These are phyloP conservation scores for Chloebia gouldiae DNA, from an alignment of 2,113 vertebrate genomes.

Conservation along the genomic window DNA sequence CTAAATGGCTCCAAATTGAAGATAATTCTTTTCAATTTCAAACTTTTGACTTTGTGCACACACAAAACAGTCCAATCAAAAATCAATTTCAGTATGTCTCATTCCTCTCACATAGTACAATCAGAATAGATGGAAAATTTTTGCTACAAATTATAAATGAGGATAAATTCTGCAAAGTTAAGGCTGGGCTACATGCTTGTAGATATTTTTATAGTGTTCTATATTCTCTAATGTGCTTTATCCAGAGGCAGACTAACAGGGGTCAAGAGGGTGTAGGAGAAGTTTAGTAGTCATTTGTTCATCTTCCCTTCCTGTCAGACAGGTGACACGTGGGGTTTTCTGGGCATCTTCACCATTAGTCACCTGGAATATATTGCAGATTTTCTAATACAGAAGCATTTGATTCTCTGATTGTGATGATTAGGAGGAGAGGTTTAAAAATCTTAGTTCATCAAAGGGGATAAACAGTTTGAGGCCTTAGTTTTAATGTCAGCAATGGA, in stretches of 20 bases:
- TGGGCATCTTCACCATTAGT: not conserved
- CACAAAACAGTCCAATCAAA: not conserved
- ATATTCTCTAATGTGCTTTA: not conserved
- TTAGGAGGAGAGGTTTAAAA: not conserved
- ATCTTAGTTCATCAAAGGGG: not conserved
- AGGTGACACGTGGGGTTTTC: rapidly evolving
- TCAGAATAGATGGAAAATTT: not conserved
- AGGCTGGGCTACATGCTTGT: not conserved
- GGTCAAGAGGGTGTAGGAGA: not conserved
- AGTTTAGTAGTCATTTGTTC: not conserved
- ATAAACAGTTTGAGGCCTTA: not conserved
- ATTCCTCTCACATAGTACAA: not conserved
- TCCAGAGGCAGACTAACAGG: not conserved
- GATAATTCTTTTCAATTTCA: not conserved
- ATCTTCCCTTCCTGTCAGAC: not conserved
- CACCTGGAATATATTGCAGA: not conserved
- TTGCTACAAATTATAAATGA: not conserved
- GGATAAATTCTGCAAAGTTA: not conserved
- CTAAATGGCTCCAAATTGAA: not conserved
- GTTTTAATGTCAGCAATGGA: not conserved
- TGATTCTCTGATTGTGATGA: not conserved
- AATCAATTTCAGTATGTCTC: not conserved
- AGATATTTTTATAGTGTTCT: not conserved
- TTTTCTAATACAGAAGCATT: not conserved
- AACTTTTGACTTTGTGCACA: not conserved